Conservation (phyloP, 2,113 vertebrate genomes). For the Aspidoscelis tigris region DNA sequence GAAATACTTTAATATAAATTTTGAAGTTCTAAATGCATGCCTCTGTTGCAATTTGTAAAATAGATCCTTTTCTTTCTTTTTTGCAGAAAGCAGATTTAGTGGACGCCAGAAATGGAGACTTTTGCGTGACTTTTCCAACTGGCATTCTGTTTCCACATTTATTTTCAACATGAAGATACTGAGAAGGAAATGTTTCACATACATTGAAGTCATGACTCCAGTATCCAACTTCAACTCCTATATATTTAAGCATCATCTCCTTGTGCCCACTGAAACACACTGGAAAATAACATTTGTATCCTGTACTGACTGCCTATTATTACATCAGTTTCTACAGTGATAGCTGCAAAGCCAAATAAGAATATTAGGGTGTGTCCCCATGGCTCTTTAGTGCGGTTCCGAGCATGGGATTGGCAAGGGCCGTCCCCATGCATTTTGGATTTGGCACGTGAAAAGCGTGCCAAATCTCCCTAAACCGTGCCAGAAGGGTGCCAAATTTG, state of each 20-base stretch:
- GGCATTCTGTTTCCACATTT: neutral
- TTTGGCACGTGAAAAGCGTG: too few species aligned
- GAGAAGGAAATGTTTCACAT: neutral
- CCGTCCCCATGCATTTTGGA: too few species aligned
- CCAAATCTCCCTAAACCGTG: too few species aligned
- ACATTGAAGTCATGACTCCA: neutral
- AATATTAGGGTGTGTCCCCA: too few species aligned
- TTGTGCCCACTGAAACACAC: neutral
- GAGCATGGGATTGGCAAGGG: too few species aligned
- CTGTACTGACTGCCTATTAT: too few species aligned
- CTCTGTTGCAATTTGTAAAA: constrained; percentile 39
- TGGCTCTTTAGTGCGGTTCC: too few species aligned
- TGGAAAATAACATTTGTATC: neutral
- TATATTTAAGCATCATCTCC: too few species aligned
- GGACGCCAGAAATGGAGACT: neutral
- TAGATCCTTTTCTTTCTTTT: constrained; percentile 28
- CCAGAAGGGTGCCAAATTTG: too few species aligned
- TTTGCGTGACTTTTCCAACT: neutral
- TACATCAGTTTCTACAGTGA: too few species aligned
- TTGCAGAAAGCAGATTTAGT: neutral
- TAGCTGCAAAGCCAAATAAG: too few species aligned
- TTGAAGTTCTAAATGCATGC: constrained; percentile 14
- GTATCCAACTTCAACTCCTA: neutral
- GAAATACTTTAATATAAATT: constrained; percentile 31
- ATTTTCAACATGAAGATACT: neutral